A percentile compares a stretch with the other conserved stretches of the same genome.
phyloP scores from a whole-genome alignment of 2,797 vertebrate genomes.

The Halcyon chelicuti region DNA sequence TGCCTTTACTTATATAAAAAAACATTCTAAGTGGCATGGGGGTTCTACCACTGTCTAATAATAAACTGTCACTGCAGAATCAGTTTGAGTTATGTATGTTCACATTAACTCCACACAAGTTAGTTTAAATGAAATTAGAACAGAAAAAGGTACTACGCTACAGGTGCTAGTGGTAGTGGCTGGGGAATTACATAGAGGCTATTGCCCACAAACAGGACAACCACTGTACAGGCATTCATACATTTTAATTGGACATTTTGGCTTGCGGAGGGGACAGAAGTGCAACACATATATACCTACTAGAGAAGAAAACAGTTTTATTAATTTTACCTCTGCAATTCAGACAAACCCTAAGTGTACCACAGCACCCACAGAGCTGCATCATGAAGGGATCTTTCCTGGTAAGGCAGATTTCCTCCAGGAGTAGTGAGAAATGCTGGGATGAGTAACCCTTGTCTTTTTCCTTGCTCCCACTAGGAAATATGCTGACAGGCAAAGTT shows the following conservation, averaged over 20 bases:
- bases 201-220: not conserved
- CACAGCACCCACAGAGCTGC: not conserved
- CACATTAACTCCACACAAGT: not conserved
- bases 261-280: not conserved
- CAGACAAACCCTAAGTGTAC: not conserved
- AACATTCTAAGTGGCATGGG: not conserved
- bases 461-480: not conserved
- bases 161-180: not conserved
- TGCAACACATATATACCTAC: not conserved
- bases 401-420: not conserved
- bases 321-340: not conserved
- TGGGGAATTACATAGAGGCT: not conserved
- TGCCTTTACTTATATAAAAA: not conserved
- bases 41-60: not conserved
- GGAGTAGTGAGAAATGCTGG: not conserved
- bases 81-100: not conserved
- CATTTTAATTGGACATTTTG: not conserved
- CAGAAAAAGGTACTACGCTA: not conserved
- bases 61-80: not conserved
- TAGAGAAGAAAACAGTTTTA: not conserved
- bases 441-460: not conserved
- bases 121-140: not conserved
- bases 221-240: not conserved
- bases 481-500: not conserved
- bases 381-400: not conserved